Percentiles rank a stretch among this genome's conserved stretches.
phyloP scores from a whole-genome alignment of 2,113 vertebrate genomes.

The Cryptotis parvus region DNA sequence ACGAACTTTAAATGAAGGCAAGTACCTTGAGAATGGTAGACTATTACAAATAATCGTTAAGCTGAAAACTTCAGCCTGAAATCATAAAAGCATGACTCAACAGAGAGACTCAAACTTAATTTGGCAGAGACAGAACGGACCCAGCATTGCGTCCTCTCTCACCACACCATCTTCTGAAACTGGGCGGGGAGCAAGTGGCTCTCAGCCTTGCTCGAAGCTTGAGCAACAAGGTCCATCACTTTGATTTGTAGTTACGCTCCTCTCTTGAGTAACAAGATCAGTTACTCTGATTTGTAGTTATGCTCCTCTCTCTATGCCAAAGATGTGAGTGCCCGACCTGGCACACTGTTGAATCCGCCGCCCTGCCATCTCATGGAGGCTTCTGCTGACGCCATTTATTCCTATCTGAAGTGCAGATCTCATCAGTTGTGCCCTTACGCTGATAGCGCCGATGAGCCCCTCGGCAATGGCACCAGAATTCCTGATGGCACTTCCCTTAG shows the following conservation, averaged over 20 bases:
- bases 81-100: neutral
- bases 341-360: neutral
- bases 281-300: neutral
- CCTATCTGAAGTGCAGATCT: neutral
- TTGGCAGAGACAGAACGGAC: neutral
- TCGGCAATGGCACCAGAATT: neutral
- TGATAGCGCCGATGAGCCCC: neutral
- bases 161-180: no score
- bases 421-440: neutral
- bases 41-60: slow-evolving; percentile 2
- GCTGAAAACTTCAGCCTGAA: neutral
- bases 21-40: neutral
- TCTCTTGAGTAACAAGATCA: neutral
- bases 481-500: neutral
- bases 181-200: neutral
- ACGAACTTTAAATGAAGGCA: neutral
- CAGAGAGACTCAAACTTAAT: neutral
- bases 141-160: neutral
- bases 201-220: fast-evolving
- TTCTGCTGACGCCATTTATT: neutral
- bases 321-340: neutral
- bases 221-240: neutral
- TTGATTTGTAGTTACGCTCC: neutral
- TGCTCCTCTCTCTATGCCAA: neutral
- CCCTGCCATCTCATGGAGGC: neutral